A percentile compares a stretch with the other conserved stretches of the same genome.
Evolutionary conservation across 2,113 vertebrate species (phyloP).

Genomic region (Toxostoma redivivum): DNA sequence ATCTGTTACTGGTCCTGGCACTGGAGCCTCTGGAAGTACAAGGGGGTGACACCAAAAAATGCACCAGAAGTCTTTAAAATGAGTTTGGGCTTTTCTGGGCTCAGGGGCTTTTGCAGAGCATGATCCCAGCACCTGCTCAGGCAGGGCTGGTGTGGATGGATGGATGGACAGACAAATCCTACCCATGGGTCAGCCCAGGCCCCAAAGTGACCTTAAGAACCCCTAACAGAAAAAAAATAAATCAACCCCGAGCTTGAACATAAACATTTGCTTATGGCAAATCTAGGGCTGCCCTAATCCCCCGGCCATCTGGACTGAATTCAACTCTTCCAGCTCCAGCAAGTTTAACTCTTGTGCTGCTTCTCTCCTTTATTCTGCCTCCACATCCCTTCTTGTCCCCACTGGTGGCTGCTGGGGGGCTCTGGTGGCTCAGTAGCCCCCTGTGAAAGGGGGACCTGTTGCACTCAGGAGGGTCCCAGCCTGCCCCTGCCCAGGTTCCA

Average conservation of each 20-base stretch:
- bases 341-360: neutral
- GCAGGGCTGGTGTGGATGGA: neutral
- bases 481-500: neutral
- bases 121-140: rapidly evolving
- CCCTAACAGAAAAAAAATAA: neutral
- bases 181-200: neutral
- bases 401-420: neutral
- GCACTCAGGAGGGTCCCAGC: neutral
- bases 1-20: rapidly evolving
- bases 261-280: neutral
- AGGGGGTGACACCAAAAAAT: neutral
- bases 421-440: neutral
- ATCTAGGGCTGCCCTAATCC: conserved; percentile 45
- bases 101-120: rapidly evolving
- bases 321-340: neutral
- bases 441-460: neutral
- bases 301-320: neutral
- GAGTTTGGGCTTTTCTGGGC: neutral
- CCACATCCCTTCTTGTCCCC: neutral
- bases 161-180: rapidly evolving
- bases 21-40: neutral
- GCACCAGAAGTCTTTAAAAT: neutral
- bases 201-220: neutral
- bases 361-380: neutral
- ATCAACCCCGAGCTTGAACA: neutral